phyloP scores from a whole-genome alignment of 2,888 invertebrate species.

The Protula sp. region DNA sequence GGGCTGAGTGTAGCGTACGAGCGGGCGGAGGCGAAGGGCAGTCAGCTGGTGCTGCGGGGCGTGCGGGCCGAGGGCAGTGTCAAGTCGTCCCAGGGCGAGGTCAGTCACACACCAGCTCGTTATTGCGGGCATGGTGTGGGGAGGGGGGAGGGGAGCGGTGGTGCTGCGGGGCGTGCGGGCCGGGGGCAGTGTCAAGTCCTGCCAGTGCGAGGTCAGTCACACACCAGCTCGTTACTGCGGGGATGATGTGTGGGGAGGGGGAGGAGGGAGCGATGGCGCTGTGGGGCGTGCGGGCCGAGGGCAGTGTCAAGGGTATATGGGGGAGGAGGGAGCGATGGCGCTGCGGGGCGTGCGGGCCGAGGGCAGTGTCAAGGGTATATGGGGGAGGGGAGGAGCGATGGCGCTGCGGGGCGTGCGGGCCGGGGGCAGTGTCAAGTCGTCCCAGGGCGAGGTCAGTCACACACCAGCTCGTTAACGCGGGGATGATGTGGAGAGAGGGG shows the following conservation, averaged over 20 bases:
- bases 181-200: conserved; percentile 34
- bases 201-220: conserved; percentile 36
- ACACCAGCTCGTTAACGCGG: conserved; percentile 9
- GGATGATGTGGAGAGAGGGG: conserved; percentile 35
- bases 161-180: too few relatives aligned
- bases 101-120: conserved; percentile 9
- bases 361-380: not conserved
- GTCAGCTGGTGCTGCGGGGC: conserved; percentile 38
- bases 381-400: too few relatives aligned
- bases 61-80: conserved; percentile 43
- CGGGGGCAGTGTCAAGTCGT: conserved; percentile 34
- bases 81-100: conserved; percentile 38
- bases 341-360: too few relatives aligned
- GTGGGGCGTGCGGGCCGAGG: conserved; percentile 44
- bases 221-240: not conserved
- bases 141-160: too few relatives aligned
- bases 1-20: conserved; percentile 42
- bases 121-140: not conserved
- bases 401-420: too few relatives aligned
- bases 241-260: conserved; percentile 20
- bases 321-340: conserved; percentile 36
- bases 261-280: conserved; percentile 41
- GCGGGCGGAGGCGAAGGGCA: conserved; percentile 34
- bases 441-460: conserved; percentile 36
- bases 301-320: conserved; percentile 31